These are phyloP conservation scores for Rhea americana DNA, from an alignment of 2,113 vertebrate species.

Conservation along the genomic window DNA sequence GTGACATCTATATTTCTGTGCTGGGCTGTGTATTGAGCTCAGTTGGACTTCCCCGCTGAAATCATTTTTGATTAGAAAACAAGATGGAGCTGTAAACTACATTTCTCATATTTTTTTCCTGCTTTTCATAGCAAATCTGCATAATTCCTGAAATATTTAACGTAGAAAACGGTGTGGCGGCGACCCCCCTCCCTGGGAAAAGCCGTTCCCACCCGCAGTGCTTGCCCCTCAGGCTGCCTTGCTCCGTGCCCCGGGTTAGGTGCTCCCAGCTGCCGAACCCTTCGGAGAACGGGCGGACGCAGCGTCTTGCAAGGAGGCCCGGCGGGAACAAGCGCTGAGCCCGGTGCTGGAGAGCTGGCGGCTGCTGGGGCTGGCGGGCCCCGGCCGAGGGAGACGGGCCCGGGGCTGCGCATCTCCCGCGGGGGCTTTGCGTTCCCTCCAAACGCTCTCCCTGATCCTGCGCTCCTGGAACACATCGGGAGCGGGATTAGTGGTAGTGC, in stretches of 20 bases:
- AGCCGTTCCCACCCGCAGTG: background rate
- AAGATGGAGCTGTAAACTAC: background rate
- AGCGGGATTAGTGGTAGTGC: conserved; percentile 43
- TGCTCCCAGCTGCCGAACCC: background rate
- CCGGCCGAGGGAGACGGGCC: no score
- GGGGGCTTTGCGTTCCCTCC: background rate
- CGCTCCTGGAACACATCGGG: conserved; percentile 25
- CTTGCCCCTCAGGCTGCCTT: background rate
- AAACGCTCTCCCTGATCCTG: background rate
- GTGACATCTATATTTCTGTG: background rate
- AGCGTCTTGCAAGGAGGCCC: background rate
- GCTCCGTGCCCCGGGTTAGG: background rate
- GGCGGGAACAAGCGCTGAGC: no score
- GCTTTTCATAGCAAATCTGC: background rate
- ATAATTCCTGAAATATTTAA: background rate
- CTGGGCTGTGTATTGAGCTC: background rate
- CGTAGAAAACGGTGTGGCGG: background rate
- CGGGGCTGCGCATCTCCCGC: background rate
- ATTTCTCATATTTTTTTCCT: background rate
- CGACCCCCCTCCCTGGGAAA: background rate
- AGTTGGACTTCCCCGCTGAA: background rate
- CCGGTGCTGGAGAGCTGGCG: no score
- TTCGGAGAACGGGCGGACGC: background rate
- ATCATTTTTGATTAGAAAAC: background rate
- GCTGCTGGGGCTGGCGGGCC: no score